Percentiles rank a stretch among this genome's conserved stretches.
These are phyloP conservation scores for Brenthis daphne DNA, from an alignment of 2,888 invertebrate species.

Conservation along the genomic window DNA sequence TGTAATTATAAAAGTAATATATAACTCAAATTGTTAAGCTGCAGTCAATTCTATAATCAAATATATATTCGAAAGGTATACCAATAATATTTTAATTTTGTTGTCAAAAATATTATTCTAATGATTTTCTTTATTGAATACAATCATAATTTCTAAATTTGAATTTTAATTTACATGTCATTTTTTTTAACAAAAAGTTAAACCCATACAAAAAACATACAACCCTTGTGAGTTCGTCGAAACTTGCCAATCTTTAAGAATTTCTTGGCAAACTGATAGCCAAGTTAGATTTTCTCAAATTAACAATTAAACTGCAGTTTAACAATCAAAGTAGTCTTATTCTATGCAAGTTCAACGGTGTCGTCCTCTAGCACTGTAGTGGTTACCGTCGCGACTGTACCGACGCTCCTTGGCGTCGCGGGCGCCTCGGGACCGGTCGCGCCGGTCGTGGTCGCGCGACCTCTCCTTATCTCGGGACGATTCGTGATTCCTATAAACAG, in stretches of 20 bases:
- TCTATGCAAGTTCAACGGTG: slow-evolving; percentile 55
- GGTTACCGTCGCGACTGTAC: slow-evolving; percentile 69
- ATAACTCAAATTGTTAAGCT: neutral
- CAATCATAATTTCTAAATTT: too few relatives aligned
- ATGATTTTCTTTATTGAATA: too few relatives aligned
- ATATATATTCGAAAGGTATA: too few relatives aligned
- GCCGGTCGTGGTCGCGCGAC: slow-evolving; percentile 66
- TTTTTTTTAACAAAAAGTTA: too few relatives aligned
- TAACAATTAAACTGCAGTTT: neutral
- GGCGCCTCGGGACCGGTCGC: slow-evolving; percentile 60
- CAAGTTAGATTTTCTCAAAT: too few relatives aligned
- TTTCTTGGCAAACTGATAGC: too few relatives aligned
- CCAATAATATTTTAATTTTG: too few relatives aligned
- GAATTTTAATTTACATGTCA: too few relatives aligned
- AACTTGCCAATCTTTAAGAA: too few relatives aligned
- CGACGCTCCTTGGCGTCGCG: slow-evolving; percentile 69
- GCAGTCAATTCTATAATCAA: neutral
- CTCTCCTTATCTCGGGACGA: slow-evolving; percentile 63
- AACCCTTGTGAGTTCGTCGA: too few relatives aligned
- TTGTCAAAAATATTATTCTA: too few relatives aligned
- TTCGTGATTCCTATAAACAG: slow-evolving; percentile 50
- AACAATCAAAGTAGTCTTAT: neutral
- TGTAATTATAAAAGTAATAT: neutral
- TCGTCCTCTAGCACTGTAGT: slow-evolving; percentile 64
- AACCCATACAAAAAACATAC: too few relatives aligned